These are phyloP conservation scores for Callopanchax toddi DNA, from an alignment of 2,113 vertebrate genomes.

Conservation along the genomic window DNA sequence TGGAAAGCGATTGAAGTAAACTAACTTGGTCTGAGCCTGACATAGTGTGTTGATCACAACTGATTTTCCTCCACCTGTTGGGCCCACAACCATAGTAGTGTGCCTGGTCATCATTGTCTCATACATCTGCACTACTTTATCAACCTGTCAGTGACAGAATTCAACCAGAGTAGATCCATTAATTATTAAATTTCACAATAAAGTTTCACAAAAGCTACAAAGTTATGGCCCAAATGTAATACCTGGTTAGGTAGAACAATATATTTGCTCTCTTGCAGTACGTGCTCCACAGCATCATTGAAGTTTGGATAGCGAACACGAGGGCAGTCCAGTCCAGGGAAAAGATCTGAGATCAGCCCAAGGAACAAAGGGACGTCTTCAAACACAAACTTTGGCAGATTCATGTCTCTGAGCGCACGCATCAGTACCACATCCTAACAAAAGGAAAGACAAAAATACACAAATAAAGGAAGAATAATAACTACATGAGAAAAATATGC, in stretches of 20 bases:
- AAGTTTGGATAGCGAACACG: constrained; percentile 91
- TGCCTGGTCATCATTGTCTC: constrained; percentile 98
- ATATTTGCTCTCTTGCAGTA: constrained; percentile 84
- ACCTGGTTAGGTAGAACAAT: constrained; percentile 88
- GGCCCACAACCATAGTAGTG: constrained; percentile 96
- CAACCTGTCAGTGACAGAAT: constrained; percentile 81
- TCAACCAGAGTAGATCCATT: neutral
- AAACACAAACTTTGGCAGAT: constrained; percentile 96
- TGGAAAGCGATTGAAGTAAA: constrained; percentile 6
- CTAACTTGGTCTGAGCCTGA: constrained; percentile 92
- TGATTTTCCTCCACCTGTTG: constrained; percentile 95
- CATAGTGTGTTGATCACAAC: constrained; percentile 94
- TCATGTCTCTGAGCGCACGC: constrained; percentile 96
- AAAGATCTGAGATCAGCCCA: constrained; percentile 93
- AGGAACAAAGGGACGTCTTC: constrained; percentile 96
- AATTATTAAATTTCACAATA: neutral
- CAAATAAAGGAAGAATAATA: neutral
- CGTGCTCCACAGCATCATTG: constrained; percentile 88
- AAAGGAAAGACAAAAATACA: constrained; percentile 6
- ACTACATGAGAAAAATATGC: neutral
- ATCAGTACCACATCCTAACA: constrained; percentile 93
- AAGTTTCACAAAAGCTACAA: neutral
- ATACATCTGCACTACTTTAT: constrained; percentile 97
- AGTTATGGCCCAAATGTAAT: neutral
- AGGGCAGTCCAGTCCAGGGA: constrained; percentile 93